A percentile compares a stretch with the other conserved stretches of the same genome.
These are phyloP conservation scores for Lathronympha strigana DNA, from an alignment of 2,888 invertebrate genomes.

Conservation along the genomic window DNA sequence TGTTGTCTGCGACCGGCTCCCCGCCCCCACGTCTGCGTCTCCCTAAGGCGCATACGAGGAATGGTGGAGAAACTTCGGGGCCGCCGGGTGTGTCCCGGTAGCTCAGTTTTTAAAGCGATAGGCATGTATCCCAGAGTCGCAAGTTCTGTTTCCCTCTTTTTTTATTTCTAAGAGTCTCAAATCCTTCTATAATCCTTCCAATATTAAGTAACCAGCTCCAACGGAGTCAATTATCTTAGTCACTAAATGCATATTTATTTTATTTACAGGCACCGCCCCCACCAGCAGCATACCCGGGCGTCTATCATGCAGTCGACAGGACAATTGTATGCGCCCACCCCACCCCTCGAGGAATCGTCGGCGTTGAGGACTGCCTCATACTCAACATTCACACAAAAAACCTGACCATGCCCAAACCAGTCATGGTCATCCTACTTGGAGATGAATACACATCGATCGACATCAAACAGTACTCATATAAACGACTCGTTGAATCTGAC, in stretches of 20 bases:
- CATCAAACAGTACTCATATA: slow-evolving; percentile 64
- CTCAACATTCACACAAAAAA: slow-evolving; percentile 67
- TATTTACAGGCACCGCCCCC: slow-evolving; percentile 57
- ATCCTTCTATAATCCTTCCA: too few relatives aligned
- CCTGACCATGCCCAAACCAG: slow-evolving; percentile 61
- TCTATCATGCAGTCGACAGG: slow-evolving; percentile 57
- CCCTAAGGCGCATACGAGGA: too few relatives aligned
- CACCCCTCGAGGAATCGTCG: slow-evolving; percentile 62
- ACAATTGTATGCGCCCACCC: slow-evolving; percentile 58
- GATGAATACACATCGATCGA: slow-evolving; percentile 62
- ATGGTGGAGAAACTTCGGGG: too few relatives aligned
- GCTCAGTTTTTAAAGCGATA: too few relatives aligned
- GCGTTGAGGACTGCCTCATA: slow-evolving; percentile 71
- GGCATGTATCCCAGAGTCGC: too few relatives aligned
- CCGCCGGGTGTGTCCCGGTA: too few relatives aligned
- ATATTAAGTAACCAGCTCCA: not conserved
- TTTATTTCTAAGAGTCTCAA: too few relatives aligned
- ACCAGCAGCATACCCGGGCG: slow-evolving; percentile 51
- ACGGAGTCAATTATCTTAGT: not conserved
- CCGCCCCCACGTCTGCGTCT: too few relatives aligned
- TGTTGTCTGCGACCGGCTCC: too few relatives aligned
- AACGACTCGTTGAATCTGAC: slow-evolving; percentile 86
- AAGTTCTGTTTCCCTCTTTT: too few relatives aligned
- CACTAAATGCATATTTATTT: slow-evolving; percentile 6
- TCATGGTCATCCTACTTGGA: slow-evolving; percentile 71